Conservation (phyloP, 37 sponge, comb jelly and placozoan genomes). For the Aplysina aerophoba region DNA sequence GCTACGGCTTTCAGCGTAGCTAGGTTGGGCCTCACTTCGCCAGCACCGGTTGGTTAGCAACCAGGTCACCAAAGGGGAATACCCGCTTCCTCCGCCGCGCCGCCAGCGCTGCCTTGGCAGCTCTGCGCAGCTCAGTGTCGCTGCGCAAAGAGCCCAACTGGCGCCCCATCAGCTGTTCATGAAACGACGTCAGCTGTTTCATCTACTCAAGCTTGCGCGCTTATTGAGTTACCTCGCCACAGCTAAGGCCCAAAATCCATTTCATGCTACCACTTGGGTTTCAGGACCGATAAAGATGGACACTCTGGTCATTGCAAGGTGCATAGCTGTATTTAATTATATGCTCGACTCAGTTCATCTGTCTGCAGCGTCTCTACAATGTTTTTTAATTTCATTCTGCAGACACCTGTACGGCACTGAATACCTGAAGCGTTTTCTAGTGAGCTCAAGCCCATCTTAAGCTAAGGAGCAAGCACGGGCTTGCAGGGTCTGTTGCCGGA, state of each 20-base stretch:
- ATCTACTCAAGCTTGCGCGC: background rate
- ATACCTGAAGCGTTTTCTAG: slow-evolving; percentile 22
- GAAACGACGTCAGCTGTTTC: background rate
- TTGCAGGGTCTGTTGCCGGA: background rate
- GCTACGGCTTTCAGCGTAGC: too few species aligned
- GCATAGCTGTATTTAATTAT: too few species aligned
- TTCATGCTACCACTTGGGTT: too few species aligned
- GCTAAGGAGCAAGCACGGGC: background rate
- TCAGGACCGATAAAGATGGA: background rate
- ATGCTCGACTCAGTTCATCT: too few species aligned
- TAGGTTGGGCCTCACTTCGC: too few species aligned
- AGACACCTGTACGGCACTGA: slow-evolving; percentile 16
- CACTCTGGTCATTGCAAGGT: background rate
- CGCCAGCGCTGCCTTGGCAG: too few species aligned
- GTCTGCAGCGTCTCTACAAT: background rate
- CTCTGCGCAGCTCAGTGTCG: too few species aligned
- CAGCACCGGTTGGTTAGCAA: too few species aligned
- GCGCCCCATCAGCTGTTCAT: background rate
- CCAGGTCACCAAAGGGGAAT: too few species aligned
- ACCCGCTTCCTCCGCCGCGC: too few species aligned
- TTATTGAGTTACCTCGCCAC: too few species aligned
- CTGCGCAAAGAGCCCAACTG: background rate
- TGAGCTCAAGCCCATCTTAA: background rate
- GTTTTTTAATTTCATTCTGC: background rate
- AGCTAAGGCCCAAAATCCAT: too few species aligned